Evolutionary conservation across 2,797 vertebrate genomes (phyloP).

Genomic region (Melanogrammus aeglefinus): DNA sequence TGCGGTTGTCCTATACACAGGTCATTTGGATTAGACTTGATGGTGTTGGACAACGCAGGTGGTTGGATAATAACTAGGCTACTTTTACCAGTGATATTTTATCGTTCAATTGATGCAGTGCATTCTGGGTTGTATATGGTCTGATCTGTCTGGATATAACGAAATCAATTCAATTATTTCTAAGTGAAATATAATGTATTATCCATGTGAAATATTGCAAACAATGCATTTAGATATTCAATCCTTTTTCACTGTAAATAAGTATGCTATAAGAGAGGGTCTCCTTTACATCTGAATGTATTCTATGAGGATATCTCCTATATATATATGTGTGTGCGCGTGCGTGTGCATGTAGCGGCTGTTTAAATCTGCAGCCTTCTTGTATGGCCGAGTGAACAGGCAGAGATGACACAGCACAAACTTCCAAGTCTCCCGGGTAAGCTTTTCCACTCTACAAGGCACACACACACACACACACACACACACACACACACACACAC

Average conservation of each 20-base stretch:
- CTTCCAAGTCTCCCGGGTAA: conserved; percentile 39
- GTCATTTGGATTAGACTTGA: neutral
- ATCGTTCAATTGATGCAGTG: neutral
- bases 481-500: neutral
- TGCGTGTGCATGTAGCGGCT: neutral
- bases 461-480: neutral
- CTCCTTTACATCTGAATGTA: too few species aligned
- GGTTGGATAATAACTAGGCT: neutral
- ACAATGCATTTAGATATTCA: neutral
- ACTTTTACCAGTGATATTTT: neutral
- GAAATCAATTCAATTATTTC: neutral
- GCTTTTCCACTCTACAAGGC: conserved; percentile 1
- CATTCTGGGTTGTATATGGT: neutral
- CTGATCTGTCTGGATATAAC: neutral
- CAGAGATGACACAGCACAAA: conserved; percentile 22
- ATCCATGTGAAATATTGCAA: neutral
- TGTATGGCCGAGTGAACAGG: conserved; percentile 12
- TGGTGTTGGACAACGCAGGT: too few species aligned
- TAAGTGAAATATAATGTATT: neutral
- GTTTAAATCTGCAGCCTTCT: neutral
- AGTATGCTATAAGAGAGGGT: neutral
- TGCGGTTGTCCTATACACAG: neutral
- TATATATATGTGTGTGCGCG: neutral
- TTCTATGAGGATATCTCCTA: too few species aligned
- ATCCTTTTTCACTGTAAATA: neutral